Evolutionary conservation across 2,113 vertebrate species (phyloP), one percentile per base, ranked within the genome.

Genomic region (Nannobrachium achirus): DNA sequence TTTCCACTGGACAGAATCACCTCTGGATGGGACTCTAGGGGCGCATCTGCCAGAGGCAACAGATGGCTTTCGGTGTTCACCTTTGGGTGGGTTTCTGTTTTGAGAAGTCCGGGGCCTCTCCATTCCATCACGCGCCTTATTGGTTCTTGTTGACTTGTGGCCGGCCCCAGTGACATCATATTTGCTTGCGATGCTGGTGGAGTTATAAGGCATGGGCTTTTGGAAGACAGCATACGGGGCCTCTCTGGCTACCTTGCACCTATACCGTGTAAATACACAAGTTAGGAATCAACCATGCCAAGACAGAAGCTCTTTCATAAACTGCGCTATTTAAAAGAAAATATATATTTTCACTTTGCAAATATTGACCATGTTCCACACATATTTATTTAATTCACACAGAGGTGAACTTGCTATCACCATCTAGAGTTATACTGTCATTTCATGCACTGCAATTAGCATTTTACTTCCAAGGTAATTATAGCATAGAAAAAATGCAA

Each of bases 191-290:
- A 41, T 57, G 63, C 59, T 40, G 14, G 86, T 82, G 7, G 53
- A 51, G 64, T 90, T 91, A 73, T 82, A 92, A 10, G 60, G 51
- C 0, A 59, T 66, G n/a, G 86, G 10, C 5, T 18, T 83, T 82
- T 76, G 80, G 42, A 92, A 75, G 14, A 89, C 16, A 1, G 91
- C 92, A 62, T 78, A 81, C 10, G 84, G 86, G 16, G 83, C 87
- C 33, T 76, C 19, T 59, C 75, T 53, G 59, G 76, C 44, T 40
- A 19, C 62, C 71, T 89, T 92, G 73, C 92, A 93, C 85, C 91
- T 93, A 53, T 33, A 20, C 19, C 71, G 39, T 81, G 19, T 39
- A 15, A 25, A 84, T 19, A 25, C 0, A 10, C 10, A 61, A 7
- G 62, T 75, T 64, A 79, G 40, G 74, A 66, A 13, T 5, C 60